These are phyloP conservation scores for Periophthalmus magnuspinnatus DNA, from an alignment of 2,797 vertebrate genomes.

Conservation along the genomic window DNA sequence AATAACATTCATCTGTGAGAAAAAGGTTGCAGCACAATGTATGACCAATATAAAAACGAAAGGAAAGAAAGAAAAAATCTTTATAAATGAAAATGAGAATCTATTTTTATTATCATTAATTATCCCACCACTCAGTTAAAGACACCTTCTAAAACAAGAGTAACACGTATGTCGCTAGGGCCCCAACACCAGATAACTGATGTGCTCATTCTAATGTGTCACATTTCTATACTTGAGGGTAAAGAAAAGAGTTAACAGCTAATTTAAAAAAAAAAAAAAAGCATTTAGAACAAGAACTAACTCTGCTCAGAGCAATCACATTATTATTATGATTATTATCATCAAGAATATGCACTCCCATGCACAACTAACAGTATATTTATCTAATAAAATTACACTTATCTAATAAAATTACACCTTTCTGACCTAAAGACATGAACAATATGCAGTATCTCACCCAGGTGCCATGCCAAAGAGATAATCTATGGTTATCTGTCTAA, in stretches of 20 bases:
- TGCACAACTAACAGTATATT: too few relatives aligned
- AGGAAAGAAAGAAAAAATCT: not conserved
- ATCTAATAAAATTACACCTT: not conserved
- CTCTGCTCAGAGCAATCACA: not conserved
- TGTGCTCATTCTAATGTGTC: constrained; percentile 28
- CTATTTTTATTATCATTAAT: not conserved
- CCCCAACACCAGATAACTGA: constrained; percentile 28
- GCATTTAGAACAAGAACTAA: not conserved
- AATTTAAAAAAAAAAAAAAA: not conserved
- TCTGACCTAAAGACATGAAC: not conserved
- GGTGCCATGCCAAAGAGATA: not conserved
- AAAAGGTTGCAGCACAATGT: not conserved
- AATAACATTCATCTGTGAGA: not conserved
- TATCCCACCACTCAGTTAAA: constrained; percentile 7
- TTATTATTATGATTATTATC: too few relatives aligned
- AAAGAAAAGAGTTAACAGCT: not conserved
- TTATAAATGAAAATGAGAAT: not conserved
- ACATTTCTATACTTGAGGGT: not conserved
- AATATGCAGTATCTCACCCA: not conserved
- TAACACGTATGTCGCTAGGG: constrained; percentile 2
- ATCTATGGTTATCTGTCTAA: not conserved
- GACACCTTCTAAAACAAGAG: constrained; percentile 19
- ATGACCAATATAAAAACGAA: not conserved
- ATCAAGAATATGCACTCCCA: too few relatives aligned
- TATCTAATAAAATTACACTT: too few relatives aligned